phyloP scores from a whole-genome alignment of 2,888 invertebrate species.

The Sabatieria punctata region DNA sequence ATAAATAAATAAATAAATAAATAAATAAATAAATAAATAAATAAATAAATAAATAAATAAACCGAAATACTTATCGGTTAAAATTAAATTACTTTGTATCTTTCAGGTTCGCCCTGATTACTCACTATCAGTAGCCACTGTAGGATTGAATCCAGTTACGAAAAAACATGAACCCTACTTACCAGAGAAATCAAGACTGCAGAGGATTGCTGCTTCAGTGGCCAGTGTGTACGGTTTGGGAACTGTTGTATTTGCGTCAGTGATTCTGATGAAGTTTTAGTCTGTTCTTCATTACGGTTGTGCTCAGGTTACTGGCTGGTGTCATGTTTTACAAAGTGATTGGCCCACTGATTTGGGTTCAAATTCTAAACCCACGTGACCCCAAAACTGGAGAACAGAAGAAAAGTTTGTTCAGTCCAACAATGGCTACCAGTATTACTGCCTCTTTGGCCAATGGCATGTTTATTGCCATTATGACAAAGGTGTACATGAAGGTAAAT shows the following conservation, averaged over 20 bases:
- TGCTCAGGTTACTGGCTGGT: neutral
- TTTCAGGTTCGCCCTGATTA: constrained; percentile 30
- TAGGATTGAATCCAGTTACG: constrained; percentile 68
- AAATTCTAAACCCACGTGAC: neutral
- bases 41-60: no score
- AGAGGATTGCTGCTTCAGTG: neutral
- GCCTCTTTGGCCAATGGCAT: neutral
- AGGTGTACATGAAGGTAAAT: constrained; percentile 3
- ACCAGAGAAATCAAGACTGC: neutral
- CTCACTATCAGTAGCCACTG: constrained; percentile 43
- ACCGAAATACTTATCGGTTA: no score
- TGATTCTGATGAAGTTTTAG: neutral
- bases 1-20: no score
- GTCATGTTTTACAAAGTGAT: constrained; percentile 1
- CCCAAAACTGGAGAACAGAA: neutral
- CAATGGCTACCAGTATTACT: neutral
- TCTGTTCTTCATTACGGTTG: neutral
- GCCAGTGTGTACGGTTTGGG: neutral
- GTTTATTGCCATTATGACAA: neutral
- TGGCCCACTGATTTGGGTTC: neutral
- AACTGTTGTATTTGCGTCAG: neutral
- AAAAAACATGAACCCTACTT: constrained; percentile 57
- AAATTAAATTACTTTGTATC: neutral
- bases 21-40: no score
- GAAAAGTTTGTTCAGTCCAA: neutral